Evolutionary conservation across 2,113 vertebrate genomes (phyloP).

Genomic region (Nothocercus julius): DNA sequence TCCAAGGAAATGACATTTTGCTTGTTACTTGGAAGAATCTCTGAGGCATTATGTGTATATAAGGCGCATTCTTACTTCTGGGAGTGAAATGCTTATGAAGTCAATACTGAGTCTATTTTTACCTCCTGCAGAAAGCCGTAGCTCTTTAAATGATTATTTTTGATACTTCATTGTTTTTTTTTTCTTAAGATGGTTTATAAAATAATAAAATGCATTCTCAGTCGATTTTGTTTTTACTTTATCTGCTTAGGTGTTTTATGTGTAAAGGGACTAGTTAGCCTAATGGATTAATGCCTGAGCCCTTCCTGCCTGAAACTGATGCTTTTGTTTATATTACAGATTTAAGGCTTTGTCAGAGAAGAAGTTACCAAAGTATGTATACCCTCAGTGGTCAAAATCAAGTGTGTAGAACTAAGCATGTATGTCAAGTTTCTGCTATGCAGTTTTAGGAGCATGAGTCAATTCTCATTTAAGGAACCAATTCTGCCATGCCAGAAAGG

Average conservation of each 20-base stretch:
- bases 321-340: neutral
- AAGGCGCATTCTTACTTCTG: neutral
- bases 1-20: neutral
- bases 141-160: neutral
- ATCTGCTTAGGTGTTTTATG: neutral
- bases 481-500: neutral
- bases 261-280: neutral
- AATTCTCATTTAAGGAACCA: neutral
- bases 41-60: neutral
- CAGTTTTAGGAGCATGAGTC: neutral
- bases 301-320: neutral
- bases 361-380: neutral
- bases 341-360: neutral
- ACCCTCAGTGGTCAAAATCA: neutral
- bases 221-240: neutral
- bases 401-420: neutral
- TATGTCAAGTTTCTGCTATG: neutral
- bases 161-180: neutral
- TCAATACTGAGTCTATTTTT: neutral
- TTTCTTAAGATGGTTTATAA: neutral
- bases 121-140: neutral
- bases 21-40: neutral
- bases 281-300: neutral
- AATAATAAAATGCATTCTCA: neutral
- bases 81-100: neutral